These are phyloP conservation scores for Mohoua ochrocephala DNA, from an alignment of 2,113 vertebrate genomes.

Conservation along the genomic window DNA sequence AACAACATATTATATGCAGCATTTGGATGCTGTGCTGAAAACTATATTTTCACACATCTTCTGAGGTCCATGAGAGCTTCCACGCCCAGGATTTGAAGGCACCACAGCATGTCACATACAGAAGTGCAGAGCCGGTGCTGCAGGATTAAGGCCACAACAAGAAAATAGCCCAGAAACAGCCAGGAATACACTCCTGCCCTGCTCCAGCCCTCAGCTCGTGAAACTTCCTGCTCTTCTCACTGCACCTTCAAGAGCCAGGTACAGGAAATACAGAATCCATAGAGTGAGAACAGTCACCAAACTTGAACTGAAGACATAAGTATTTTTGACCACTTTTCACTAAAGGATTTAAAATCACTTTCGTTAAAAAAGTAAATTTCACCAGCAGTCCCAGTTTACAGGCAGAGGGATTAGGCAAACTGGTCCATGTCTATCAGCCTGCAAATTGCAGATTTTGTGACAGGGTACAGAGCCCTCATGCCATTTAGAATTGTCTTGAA, in stretches of 20 bases:
- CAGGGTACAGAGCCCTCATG: background rate
- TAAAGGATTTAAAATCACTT: background rate
- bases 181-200: background rate
- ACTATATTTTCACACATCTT: background rate
- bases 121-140: background rate
- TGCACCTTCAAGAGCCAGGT: background rate
- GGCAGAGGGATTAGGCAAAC: background rate
- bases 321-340: background rate
- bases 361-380: background rate
- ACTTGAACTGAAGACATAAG: background rate
- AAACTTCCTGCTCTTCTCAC: background rate
- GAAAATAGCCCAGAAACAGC: constrained; percentile 26
- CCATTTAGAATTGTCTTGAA: background rate
- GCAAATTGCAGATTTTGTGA: background rate
- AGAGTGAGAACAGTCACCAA: background rate
- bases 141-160: constrained; percentile 2
- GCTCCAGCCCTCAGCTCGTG: background rate
- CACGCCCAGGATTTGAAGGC: constrained; percentile 15
- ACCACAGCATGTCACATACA: background rate
- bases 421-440: background rate
- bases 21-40: background rate
- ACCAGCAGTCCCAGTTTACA: background rate
- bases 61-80: constrained; percentile 4
- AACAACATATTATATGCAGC: background rate
- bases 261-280: background rate